These are phyloP conservation scores for Zoanthus solanderi DNA, from an alignment of 92 coral and sea anemone species.

Conservation along the genomic window DNA sequence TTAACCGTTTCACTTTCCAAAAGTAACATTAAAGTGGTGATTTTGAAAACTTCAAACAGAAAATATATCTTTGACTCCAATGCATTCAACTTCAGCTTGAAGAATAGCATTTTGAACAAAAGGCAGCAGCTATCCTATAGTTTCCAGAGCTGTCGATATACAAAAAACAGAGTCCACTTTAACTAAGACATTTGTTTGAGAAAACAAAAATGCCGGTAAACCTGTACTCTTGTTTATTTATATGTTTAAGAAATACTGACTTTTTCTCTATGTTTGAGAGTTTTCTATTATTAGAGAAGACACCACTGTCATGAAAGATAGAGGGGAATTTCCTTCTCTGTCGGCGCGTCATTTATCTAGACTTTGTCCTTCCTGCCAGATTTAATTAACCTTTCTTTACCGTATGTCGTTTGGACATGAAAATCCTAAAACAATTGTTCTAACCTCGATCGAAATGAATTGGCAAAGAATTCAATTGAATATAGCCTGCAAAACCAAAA, in stretches of 20 bases:
- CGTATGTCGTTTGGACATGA: slow-evolving; percentile 22
- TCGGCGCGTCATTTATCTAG: slow-evolving; percentile 38
- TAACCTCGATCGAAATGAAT: not conserved
- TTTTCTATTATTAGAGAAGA: not conserved
- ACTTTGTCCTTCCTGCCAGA: slow-evolving; percentile 38
- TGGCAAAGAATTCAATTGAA: not conserved
- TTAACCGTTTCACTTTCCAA: too few species aligned
- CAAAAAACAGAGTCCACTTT: too few species aligned
- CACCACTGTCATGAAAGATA: slow-evolving; percentile 16
- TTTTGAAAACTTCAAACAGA: too few species aligned
- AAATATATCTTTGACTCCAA: too few species aligned
- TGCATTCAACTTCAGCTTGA: too few species aligned
- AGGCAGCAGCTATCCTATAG: too few species aligned
- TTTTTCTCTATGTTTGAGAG: not conserved
- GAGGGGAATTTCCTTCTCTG: slow-evolving; percentile 38
- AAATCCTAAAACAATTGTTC: not conserved
- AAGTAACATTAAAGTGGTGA: too few species aligned
- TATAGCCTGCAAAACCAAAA: not conserved
- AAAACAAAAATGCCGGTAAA: not conserved
- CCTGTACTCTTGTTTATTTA: too few species aligned
- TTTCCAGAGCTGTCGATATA: not conserved
- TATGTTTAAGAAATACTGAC: not conserved
- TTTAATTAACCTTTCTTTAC: slow-evolving; percentile 4
- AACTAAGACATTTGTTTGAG: not conserved
- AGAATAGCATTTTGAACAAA: too few species aligned